Evolutionary conservation across 1,140 invertebrate genomes (phyloP).

Genomic region (Theocolax elegans): DNA sequence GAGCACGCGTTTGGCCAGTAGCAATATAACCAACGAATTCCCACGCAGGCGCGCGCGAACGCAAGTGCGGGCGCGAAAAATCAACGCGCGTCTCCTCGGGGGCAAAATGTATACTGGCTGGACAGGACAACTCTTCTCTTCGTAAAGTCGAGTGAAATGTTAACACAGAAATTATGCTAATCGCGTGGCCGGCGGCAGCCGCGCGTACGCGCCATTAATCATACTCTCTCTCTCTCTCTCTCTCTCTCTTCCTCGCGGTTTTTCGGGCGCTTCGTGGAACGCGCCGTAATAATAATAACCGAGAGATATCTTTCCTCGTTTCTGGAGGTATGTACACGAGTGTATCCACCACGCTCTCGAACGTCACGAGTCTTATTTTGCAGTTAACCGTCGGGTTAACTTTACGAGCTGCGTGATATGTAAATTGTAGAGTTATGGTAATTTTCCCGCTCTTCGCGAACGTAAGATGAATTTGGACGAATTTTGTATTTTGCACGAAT

Average conservation of each 20-base stretch:
- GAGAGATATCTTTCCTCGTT: background rate
- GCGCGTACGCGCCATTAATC: conserved; percentile 55
- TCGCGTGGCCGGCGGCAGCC: conserved; percentile 44
- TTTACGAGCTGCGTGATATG: background rate
- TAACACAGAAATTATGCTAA: conserved; percentile 65
- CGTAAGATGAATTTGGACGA: no score
- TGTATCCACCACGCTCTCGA: background rate
- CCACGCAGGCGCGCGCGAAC: background rate
- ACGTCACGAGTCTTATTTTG: no score
- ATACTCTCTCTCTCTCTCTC: conserved; percentile 42
- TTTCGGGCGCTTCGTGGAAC: conserved; percentile 27
- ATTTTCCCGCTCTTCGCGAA: background rate
- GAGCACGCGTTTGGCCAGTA: no score
- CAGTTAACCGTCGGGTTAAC: background rate
- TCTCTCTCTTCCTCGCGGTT: conserved; percentile 31
- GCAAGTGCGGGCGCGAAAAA: background rate
- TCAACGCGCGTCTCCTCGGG: background rate
- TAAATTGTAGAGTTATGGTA: conserved; percentile 12
- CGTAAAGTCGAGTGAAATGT: conserved; percentile 58
- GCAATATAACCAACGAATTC: no score
- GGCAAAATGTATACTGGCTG: no score
- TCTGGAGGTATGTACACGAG: no score
- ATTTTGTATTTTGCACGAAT: no score
- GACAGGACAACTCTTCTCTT: background rate
- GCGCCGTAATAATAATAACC: background rate